Evolutionary conservation across 2,113 vertebrate species (phyloP).

Genomic region (Coptodon rendalli): DNA sequence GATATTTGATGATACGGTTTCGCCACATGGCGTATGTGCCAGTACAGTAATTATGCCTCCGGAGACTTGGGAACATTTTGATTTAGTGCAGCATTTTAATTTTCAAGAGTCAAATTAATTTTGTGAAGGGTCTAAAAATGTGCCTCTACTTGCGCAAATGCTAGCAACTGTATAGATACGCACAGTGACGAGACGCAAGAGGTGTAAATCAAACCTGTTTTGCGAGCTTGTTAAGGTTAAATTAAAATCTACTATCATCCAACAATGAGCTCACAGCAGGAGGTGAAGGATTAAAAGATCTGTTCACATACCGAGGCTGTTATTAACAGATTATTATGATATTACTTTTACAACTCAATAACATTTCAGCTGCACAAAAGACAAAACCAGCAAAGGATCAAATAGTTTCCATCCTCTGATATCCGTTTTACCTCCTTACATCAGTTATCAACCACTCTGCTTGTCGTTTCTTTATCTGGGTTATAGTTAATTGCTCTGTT

Average conservation of each 20-base stretch:
- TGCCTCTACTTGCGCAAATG: not conserved
- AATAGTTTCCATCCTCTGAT: not conserved
- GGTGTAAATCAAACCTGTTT: not conserved
- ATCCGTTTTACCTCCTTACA: not conserved
- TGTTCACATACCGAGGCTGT: not conserved
- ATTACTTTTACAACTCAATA: not conserved
- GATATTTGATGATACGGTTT: not conserved
- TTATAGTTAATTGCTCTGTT: constrained; percentile 34
- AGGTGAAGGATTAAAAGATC: constrained; percentile 4
- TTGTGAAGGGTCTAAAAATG: not conserved
- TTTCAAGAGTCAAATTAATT: not conserved
- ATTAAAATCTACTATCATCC: not conserved
- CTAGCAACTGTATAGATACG: not conserved
- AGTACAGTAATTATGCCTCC: constrained; percentile 1
- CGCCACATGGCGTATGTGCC: not conserved
- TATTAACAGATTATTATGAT: constrained; percentile 13
- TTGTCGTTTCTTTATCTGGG: constrained; percentile 28
- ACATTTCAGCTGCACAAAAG: not conserved
- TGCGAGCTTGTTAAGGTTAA: not conserved
- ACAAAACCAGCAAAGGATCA: not conserved
- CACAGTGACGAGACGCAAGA: not conserved
- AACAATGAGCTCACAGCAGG: not conserved
- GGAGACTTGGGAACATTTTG: not conserved
- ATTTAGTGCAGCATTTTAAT: not conserved
- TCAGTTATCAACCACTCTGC: not conserved